These are phyloP conservation scores for Prinia subflava DNA, from an alignment of 2,113 vertebrate species.

Conservation along the genomic window DNA sequence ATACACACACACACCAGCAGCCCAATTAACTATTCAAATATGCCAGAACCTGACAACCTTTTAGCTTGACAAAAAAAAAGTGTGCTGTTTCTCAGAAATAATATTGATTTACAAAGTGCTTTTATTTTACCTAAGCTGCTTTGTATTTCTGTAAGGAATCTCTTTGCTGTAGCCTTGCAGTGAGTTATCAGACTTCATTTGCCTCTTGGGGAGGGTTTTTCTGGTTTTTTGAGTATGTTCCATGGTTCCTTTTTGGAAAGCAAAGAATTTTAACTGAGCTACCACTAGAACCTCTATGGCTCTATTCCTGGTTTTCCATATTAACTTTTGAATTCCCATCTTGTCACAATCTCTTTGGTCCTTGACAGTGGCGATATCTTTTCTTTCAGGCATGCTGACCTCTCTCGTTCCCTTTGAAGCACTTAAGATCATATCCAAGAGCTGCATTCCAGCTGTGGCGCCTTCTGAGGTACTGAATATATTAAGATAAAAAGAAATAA, in stretches of 20 bases:
- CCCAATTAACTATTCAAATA: background rate
- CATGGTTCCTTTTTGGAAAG: background rate
- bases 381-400: conserved; percentile 32
- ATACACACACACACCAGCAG: background rate
- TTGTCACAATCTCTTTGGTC: conserved; percentile 47
- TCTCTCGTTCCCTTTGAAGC: conserved; percentile 41
- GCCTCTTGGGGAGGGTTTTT: background rate
- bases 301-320: background rate
- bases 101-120: background rate
- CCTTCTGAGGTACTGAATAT: conserved; percentile 55
- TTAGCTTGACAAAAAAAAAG: background rate
- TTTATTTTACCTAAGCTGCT: background rate
- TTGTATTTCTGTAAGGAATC: background rate
- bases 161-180: background rate
- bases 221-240: background rate
- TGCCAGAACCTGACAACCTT: background rate
- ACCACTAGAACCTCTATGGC: background rate
- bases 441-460: conserved; percentile 60
- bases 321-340: conserved; percentile 22
- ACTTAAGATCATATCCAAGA: conserved; percentile 34
- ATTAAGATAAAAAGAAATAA: conserved; percentile 55
- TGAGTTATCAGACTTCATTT: background rate
- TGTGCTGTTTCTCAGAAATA: background rate
- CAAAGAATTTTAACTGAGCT: background rate
- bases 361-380: conserved; percentile 45